Percentiles rank a stretch among this genome's conserved stretches.
Conservation (phyloP, 2,888 invertebrate species). For the Hirudinaria manillensis region DNA sequence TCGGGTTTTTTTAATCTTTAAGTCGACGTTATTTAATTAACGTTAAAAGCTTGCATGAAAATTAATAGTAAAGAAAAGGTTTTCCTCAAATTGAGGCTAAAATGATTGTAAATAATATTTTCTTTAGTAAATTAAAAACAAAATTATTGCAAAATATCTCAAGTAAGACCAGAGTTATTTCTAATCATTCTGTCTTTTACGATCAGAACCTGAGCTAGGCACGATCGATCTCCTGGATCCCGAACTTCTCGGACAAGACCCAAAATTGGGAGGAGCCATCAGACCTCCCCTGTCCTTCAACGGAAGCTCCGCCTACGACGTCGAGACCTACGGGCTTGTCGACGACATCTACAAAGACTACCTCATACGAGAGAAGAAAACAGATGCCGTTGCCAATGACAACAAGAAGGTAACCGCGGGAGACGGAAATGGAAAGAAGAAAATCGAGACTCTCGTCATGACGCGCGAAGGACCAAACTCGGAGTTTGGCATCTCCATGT, state of each 20-base stretch:
- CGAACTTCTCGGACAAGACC: background rate
- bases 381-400: background rate
- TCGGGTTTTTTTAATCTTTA: background rate
- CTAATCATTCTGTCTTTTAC: background rate
- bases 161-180: background rate
- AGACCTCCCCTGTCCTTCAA: background rate
- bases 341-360: constrained; percentile 2
- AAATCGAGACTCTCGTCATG: background rate
- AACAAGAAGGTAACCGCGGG: background rate
- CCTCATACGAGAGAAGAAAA: background rate
- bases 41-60: background rate
- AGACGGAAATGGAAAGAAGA: background rate
- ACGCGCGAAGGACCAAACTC: background rate
- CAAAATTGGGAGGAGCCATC: background rate
- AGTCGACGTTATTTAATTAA: background rate
- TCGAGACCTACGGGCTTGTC: background rate
- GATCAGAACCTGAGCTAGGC: background rate
- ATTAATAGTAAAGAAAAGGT: background rate
- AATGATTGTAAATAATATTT: background rate
- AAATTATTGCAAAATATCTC: background rate
- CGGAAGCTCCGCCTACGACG: background rate
- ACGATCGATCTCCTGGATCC: background rate
- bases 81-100: background rate
- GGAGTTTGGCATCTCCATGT: constrained; percentile 5
- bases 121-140: no score